Base-by-base conservation (phyloP, 2,797 vertebrate genomes). In the Coracias cyanogaster region DNA sequence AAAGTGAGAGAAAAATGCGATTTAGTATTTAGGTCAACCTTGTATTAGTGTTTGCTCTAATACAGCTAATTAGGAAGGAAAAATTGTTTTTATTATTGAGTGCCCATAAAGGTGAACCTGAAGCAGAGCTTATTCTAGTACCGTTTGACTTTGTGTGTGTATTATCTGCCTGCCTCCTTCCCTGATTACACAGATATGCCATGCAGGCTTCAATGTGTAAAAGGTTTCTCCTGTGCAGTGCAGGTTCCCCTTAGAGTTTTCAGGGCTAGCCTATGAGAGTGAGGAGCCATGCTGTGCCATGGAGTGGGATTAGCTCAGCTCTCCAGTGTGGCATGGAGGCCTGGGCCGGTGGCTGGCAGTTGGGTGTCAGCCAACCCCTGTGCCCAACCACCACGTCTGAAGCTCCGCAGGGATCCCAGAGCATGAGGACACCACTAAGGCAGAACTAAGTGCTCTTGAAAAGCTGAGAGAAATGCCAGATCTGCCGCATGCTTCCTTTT, bases 301-400 rank as follows among this genome's bases (percentile, higher is more conserved):
- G 28, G 43, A 76, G 58, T 51, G 66, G 43, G 62, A 79, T 86
- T 62, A 69, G 46, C 70, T 70, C 0, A 1, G 35, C 46, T 19
- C 22, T 43, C 16, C 1, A 1, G 2, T 24, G 58, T 0, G 1
- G 15, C 1, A 4, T 0, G 0, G 45, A 58, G 12, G 13, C n/a
- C 2, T 0, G 0, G 11, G n/a, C 4, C 0, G 2, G 39, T 54
- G 51, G 35, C 69, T 60, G 43, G 28, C 1, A 2, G 29, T 9
- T 43, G 57, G 39, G 12, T n/a, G 55, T n/a, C 79, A 26, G 15
- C 29, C 57, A 65, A 41, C 15, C 33, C 21, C 71, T 10, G 5
- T 29, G 43, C 20, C 1, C 1, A 7, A 25, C 49, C 2, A 0
- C 35, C 26, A n/a, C 21, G 21, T 66, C 66, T 65, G 48, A 28